Conservation (phyloP, 2,113 vertebrate genomes). For the Machaerirhynchus nigripectus region DNA sequence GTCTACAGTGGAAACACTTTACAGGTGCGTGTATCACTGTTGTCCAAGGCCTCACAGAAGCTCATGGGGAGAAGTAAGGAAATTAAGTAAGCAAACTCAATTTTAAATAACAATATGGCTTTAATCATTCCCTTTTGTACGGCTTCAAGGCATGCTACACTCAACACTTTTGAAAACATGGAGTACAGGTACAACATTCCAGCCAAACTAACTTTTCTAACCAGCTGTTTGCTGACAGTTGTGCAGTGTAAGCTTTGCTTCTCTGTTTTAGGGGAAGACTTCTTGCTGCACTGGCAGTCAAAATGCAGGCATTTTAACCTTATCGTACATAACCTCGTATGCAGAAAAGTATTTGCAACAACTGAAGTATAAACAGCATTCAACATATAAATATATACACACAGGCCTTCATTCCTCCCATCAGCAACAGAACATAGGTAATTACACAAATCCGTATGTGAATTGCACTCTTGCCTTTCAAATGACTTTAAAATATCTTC, state of each 20-base stretch:
- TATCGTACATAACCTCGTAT: background rate
- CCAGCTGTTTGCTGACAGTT: background rate
- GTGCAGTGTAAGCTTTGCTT: background rate
- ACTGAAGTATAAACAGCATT: background rate
- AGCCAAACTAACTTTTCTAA: background rate
- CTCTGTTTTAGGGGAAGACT: background rate
- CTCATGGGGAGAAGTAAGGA: background rate
- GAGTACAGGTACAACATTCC: background rate
- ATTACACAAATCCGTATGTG: background rate
- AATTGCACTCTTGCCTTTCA: background rate
- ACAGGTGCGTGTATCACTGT: rapidly evolving
- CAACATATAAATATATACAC: background rate
- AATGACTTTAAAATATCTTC: background rate
- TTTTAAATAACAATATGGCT: background rate
- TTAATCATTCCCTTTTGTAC: background rate
- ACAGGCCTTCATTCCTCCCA: background rate
- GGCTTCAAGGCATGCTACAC: background rate
- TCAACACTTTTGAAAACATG: background rate
- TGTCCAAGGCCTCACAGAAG: background rate
- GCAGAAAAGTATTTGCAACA: background rate
- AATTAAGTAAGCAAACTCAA: background rate
- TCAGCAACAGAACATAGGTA: background rate
- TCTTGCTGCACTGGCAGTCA: background rate
- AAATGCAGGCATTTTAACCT: background rate
- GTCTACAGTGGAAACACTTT: background rate